Conservation (phyloP, 2,797 vertebrate genomes). For the Malacoctenus gilli region DNA sequence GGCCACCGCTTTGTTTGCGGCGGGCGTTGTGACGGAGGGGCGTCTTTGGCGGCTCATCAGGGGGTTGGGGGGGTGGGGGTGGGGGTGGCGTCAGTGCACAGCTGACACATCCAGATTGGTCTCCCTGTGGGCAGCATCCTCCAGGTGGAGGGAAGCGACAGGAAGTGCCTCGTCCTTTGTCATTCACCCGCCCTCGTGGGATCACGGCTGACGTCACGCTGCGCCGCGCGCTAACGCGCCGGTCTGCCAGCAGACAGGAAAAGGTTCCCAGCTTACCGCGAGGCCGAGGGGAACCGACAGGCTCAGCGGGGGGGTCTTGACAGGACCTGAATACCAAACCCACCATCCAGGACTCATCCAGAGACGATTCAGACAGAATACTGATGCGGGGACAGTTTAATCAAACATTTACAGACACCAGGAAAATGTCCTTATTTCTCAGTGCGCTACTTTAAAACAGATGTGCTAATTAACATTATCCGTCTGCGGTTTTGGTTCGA, state of each 20-base stretch:
- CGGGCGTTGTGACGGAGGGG: slow-evolving; percentile 47
- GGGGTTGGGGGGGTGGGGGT: not conserved
- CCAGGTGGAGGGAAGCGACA: slow-evolving; percentile 3
- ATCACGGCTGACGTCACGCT: slow-evolving; percentile 50
- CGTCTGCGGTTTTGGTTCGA: too few relatives aligned
- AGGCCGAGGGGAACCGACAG: slow-evolving; percentile 12
- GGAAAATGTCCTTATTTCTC: too few relatives aligned
- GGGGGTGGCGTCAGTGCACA: slow-evolving; percentile 3
- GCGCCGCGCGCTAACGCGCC: slow-evolving; percentile 5
- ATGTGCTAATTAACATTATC: too few relatives aligned
- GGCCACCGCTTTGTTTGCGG: slow-evolving; percentile 49
- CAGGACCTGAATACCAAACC: slow-evolving; percentile 37
- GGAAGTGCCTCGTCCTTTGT: slow-evolving; percentile 40
- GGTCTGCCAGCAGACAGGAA: slow-evolving; percentile 20
- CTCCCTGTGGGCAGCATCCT: slow-evolving; percentile 2
- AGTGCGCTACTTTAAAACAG: too few relatives aligned
- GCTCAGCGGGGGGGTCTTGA: slow-evolving; percentile 14
- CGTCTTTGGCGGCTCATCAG: slow-evolving; percentile 26
- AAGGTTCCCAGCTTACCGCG: too few relatives aligned
- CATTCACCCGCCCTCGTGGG: slow-evolving; percentile 45
- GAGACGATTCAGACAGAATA: not conserved
- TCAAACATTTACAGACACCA: too few relatives aligned
- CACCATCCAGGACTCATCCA: slow-evolving; percentile 5
- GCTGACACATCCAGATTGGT: slow-evolving; percentile 12
- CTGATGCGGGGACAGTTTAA: too few relatives aligned